Evolutionary conservation across 2,797 vertebrate genomes (phyloP), one percentile per base, ranked within the genome.

Genomic region (Coranthus polyacanthus): DNA sequence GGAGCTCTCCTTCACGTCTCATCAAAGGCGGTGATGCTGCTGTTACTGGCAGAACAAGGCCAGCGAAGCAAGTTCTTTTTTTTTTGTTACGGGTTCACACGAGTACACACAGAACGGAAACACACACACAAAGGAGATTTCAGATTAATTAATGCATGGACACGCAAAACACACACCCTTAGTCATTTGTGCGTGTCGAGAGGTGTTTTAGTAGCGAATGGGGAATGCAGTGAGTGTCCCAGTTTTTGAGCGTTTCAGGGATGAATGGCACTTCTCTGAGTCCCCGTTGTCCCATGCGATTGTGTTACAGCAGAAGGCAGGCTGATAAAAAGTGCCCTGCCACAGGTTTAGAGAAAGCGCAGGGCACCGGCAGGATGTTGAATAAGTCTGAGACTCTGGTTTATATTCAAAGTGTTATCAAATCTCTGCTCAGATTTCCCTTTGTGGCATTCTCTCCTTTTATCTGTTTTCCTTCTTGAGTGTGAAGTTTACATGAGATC

Each of bases 241-340:
- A 68, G 67, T 80, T 86, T 63, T 70, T 44, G 5, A 34, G 51
- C 62, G 69, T 70, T 71, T 54, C 38, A 20, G 63, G 73, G 64
- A 69, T 81, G 76, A 87, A 83, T 86, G 63, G 68, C 43, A 43
- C 44, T 53, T 56, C 51, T 62, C 53, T 50, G 60, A 24, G 60
- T 63, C 56, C 29, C 18, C 3, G 36, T 45, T 12, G 58, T 81
- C 71, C 66, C 58, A 2, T 58, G 79, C 73, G 80, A 56, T 67
- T 72, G 78, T 81, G 68, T 59, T 61, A 37, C 74, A 74, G 58
- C 63, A 60, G 68, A 75, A 71, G 58, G 50, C 49, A 51, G 71
- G 22, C 78, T 61, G 80, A 84, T 82, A 76, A 79, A 82, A 84
- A 67, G 58, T 50, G 49, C 56, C 73, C 71, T 1, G 11, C 39